A percentile compares a stretch with the other conserved stretches of the same genome.
These are phyloP conservation scores for Lophotriccus pileatus DNA, from an alignment of 2,797 vertebrate genomes.

Conservation along the genomic window DNA sequence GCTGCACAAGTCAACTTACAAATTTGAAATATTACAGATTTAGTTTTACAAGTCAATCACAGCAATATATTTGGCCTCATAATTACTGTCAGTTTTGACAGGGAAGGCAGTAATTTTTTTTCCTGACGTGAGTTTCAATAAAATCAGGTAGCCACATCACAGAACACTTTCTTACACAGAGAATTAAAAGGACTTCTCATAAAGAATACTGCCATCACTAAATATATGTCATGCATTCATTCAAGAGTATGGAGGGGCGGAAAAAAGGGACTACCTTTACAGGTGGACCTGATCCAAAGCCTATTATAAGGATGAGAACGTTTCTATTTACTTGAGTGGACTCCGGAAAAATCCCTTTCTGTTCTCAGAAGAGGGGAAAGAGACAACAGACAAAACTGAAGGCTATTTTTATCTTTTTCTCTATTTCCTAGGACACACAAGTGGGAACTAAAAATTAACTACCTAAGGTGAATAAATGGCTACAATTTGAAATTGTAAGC, in stretches of 20 bases:
- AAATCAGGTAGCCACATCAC: conserved; percentile 49
- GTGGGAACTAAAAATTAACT: neutral
- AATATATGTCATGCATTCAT: conserved; percentile 22
- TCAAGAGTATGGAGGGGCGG: too few relatives aligned
- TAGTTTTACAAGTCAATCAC: conserved; percentile 59
- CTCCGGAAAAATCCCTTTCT: neutral
- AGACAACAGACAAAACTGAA: neutral
- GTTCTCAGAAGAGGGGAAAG: neutral
- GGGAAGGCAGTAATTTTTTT: conserved; percentile 33
- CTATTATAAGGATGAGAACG: neutral
- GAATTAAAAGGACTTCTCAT: conserved; percentile 42
- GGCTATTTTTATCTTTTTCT: neutral
- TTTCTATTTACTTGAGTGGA: neutral
- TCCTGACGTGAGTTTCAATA: conserved; percentile 45
- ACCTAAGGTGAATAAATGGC: neutral
- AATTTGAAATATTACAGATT: conserved; percentile 58
- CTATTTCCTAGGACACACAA: neutral
- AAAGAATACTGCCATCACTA: conserved; percentile 32
- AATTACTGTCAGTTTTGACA: conserved; percentile 66
- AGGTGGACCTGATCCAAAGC: neutral
- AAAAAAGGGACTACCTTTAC: neutral
- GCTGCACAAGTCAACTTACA: neutral
- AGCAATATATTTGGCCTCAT: conserved; percentile 43
- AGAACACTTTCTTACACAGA: conserved; percentile 45
- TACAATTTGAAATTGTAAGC: neutral